Evolutionary conservation across 2,888 invertebrate genomes (phyloP), one percentile per base, ranked within the genome.

Genomic region (Seladonia tumulorum): DNA sequence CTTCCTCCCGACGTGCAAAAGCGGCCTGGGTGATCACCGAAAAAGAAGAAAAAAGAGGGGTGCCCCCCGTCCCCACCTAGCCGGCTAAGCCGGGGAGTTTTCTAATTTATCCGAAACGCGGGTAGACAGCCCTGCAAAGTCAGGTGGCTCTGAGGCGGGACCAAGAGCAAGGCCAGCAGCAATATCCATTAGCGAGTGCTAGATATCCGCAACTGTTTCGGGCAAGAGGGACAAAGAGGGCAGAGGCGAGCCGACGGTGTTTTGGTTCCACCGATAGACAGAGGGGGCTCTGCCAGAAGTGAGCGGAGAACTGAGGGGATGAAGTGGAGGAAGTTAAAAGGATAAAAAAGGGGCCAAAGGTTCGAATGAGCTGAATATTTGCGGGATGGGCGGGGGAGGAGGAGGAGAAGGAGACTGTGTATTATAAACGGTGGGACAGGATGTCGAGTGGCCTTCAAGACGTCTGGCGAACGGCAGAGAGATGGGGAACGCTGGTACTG

Each of bases 91-190:
- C 86, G 82, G 84, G 85, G 83, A 86, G 86, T 90, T 91, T 87
- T 92, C 91, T 91, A 91, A 91, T 91, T 91, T 92, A 92, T 92
- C 91, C 90, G 90, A 90, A 91, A 91, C 78, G 90, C 83, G 89
- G 85, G 89, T 84, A 83, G 87, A 86, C 82, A 85, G 73, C 75
- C 16, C 63, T 53, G 83, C 80, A 87, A 88, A 87, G 88, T 90
- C 83, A 81, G 87, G 81, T 87, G 82, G 81, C 83, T 66, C n/a
- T 22, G 84, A 79, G 81, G 83, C 82, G 76, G 86, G 87, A 83
- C 89, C 81, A 88, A 83, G 87, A 82, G 86, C 87, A 90, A 90
- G 90, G 85, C 88, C 85, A 88, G 87, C 82, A 90, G 91, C 91
- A 91, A 91, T 91, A 91, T 91, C 90, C 91, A 91, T 91, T 91